phyloP scores from a whole-genome alignment of 2,888 invertebrate genomes.

The Tridacna crocea region DNA sequence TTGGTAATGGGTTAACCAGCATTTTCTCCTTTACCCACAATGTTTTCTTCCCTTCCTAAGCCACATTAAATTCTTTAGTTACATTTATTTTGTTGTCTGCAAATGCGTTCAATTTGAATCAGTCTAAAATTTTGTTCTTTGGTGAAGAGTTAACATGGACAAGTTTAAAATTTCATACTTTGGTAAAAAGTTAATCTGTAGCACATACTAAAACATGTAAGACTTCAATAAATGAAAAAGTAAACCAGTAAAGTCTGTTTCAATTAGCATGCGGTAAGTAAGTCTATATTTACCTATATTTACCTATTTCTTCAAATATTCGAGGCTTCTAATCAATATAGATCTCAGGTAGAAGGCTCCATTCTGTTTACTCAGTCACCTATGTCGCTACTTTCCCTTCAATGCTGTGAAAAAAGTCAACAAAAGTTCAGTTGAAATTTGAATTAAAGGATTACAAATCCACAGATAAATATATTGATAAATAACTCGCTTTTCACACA shows the following conservation, averaged over 20 bases:
- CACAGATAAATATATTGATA: too few relatives aligned
- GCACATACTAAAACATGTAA: neutral
- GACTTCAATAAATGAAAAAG: neutral
- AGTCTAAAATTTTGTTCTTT: neutral
- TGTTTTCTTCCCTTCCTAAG: too few relatives aligned
- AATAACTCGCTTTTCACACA: too few relatives aligned
- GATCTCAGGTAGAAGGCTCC: neutral
- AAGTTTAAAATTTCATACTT: too few relatives aligned
- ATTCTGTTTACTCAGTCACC: conserved; percentile 15
- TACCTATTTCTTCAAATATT: conserved; percentile 16
- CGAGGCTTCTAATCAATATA: conserved; percentile 4
- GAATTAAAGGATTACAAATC: neutral
- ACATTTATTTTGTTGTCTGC: too few relatives aligned
- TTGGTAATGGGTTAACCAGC: too few relatives aligned
- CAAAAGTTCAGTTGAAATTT: neutral
- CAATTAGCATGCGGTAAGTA: conserved; percentile 3
- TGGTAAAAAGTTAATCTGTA: too few relatives aligned
- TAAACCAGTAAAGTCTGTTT: conserved; percentile 5
- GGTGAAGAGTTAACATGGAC: too few relatives aligned
- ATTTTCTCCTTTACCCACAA: neutral
- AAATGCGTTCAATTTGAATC: too few relatives aligned
- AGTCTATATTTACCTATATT: conserved; percentile 23
- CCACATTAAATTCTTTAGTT: too few relatives aligned
- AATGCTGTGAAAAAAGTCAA: conserved; percentile 8
- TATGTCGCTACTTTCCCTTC: neutral